Evolutionary conservation across 2,888 invertebrate genomes (phyloP).

Genomic region (Cyclophora albipunctata): DNA sequence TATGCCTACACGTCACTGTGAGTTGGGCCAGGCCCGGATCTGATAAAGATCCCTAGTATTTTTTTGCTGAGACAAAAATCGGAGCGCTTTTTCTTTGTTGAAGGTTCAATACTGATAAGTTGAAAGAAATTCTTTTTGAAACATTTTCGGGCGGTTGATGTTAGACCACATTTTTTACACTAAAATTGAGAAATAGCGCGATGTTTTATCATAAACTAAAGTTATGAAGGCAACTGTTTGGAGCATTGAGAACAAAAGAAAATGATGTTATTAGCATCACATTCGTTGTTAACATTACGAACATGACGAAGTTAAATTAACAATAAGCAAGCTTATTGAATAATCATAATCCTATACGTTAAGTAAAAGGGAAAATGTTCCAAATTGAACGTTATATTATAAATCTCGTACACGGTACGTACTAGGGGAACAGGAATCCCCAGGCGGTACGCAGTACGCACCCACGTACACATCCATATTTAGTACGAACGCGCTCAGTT

Average conservation of each 20-base stretch:
- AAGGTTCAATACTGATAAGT: slow-evolving; percentile 6
- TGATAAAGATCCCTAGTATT: slow-evolving; percentile 11
- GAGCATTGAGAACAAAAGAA: no score
- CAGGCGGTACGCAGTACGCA: slow-evolving; percentile 38
- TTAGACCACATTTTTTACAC: no score
- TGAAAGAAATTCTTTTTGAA: background rate
- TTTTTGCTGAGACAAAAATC: slow-evolving; percentile 9
- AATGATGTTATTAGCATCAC: no score
- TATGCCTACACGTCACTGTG: slow-evolving; percentile 10
- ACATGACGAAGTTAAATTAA: no score
- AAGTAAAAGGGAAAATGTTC: background rate
- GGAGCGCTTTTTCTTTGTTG: slow-evolving; percentile 9
- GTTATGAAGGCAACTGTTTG: no score
- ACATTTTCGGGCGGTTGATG: background rate
- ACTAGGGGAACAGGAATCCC: slow-evolving; percentile 23
- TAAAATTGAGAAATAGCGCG: no score
- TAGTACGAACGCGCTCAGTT: slow-evolving; percentile 53
- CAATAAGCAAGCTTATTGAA: background rate
- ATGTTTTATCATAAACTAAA: no score
- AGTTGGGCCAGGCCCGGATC: slow-evolving; percentile 8
- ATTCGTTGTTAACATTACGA: no score
- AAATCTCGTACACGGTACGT: slow-evolving; percentile 10
- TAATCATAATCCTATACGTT: no score
- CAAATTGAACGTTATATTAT: slow-evolving; percentile 16
- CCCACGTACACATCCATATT: slow-evolving; percentile 50